A percentile compares a stretch with the other conserved stretches of the same genome.
Evolutionary conservation across 2,113 vertebrate genomes (phyloP).

Genomic region (Chionomys nivalis): DNA sequence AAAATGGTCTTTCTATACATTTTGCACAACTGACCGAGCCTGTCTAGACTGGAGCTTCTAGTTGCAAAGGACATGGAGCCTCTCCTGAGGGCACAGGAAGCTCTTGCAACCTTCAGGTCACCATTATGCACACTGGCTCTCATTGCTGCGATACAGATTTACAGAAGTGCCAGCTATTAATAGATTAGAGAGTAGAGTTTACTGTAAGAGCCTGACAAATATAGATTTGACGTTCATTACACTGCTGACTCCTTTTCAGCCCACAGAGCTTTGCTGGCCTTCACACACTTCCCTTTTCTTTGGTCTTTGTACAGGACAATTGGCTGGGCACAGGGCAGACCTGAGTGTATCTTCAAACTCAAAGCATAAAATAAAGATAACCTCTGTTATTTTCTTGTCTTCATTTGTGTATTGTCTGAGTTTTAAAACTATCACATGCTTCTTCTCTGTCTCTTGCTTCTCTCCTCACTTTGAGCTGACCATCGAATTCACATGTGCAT

Average conservation of each 20-base stretch:
- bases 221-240: slow-evolving; percentile 76
- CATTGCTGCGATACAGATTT: slow-evolving; percentile 63
- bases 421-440: slow-evolving; percentile 28
- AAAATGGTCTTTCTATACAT: not conserved
- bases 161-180: slow-evolving; percentile 77
- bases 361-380: slow-evolving; percentile 18
- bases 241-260: slow-evolving; percentile 61
- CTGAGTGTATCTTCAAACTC: not conserved
- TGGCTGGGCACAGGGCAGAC: not conserved
- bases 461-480: not conserved
- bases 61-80: not conserved
- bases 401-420: not conserved
- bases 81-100: slow-evolving; percentile 48
- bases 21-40: not conserved
- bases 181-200: slow-evolving; percentile 74
- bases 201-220: slow-evolving; percentile 77
- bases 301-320: not conserved
- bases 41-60: not conserved
- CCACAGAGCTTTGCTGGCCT: slow-evolving; percentile 66
- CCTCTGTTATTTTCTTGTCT: not conserved
- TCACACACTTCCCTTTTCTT: slow-evolving; percentile 8
- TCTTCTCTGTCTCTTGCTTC: not conserved
- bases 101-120: not conserved
- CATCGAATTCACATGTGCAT: not conserved
- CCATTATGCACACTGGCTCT: slow-evolving; percentile 50